Evolutionary conservation across 2,113 vertebrate genomes (phyloP), one percentile per base, ranked within the genome.

Genomic region (Hydrochoerus hydrochaeris): DNA sequence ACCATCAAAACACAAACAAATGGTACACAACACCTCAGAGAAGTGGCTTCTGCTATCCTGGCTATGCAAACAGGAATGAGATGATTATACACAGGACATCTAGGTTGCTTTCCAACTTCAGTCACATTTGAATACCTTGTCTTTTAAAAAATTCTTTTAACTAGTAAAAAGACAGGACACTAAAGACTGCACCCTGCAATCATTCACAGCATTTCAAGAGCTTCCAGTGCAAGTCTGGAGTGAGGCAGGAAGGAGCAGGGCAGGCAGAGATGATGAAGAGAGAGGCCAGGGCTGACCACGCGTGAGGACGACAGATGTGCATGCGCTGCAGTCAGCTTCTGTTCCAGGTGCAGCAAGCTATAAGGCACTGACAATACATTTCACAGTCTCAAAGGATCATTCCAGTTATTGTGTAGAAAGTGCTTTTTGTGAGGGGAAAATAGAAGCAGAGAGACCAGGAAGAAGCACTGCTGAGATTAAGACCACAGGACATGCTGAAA

Each of bases 271-370:
- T 0, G 4, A 69, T 3, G 57, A 54, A 54, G 54, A 54, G 28
- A 58, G 52, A 12, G 44, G 28, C 17, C 73, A 54, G 10, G 6
- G 28, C 78, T 10, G 16, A 3, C 5, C 35, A 3, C 0, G 10
- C 0, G 1, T 3, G 38, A 63, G 49, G 49, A 41, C 75, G 63
- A 54, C 24, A 20, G 77, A n/a, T n/a, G n/a, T n/a, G 75, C 49
- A 17, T 0, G 26, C 5, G 0, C 77, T 20, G 3, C 13, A 5
- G n/a, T 9, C 0, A 1, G 13, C 17, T 38, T 88, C 30, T 9
- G 78, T 5, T 57, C 58, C 77, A 63, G 6, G 44, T n/a, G 17
- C 9, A 17, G 46, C 11, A 85, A 58, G 63, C 28, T 77, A 10
- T 41, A 71, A 60, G 24, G 30, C 3, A 78, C 16, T 11, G 60